Evolutionary conservation across 1,140 invertebrate species (phyloP), one percentile per base, ranked within the genome.

Genomic region (Arion vulgaris): DNA sequence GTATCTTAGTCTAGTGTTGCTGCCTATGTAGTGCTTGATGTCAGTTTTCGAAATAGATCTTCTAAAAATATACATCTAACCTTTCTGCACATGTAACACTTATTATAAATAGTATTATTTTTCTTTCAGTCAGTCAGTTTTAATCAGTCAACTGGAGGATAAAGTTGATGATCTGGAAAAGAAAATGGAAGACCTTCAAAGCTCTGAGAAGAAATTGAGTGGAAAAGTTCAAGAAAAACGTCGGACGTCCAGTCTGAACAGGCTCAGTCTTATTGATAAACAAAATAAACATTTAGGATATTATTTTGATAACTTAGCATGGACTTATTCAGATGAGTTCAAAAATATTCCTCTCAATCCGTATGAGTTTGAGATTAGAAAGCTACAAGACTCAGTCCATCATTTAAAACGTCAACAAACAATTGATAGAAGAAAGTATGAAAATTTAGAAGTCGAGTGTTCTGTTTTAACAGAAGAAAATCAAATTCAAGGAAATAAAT

Each of bases 381-480:
- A 94, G 83, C 91, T 96, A 49, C 94, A 95, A 85, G 94, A 94
- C 86, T 94, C 95, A 84, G 88, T 96, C 62, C 94, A 95, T 88
- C 94, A 95, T 79, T 92, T 94, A 19, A 95, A 95, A 87, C 94
- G 94, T 19, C 95, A 96, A 81, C 94, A 95, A 71, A 92, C 94
- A 17, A 94, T 95, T 84, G 96, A 97, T 87, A 95, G 96, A 83
- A 94, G 95, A 80, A 94, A 95, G 86, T 94, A 95, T 0, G 93
- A 94, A 1, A 96, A 97, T 87, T 92, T 97, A 41, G 95, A 96
- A 87, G 96, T 96, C 85, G 96, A 97, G 89, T 83, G 87, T 28
- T 93, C 95, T 0, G 94, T 94, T 9, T 92, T 96, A 84, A 92
- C 96, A 57, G 90, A 97, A 90, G 96, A 97, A 88, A 97, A 97